These are phyloP conservation scores for Cyanoderma ruficeps DNA, from an alignment of 2,113 vertebrate species.

Conservation along the genomic window DNA sequence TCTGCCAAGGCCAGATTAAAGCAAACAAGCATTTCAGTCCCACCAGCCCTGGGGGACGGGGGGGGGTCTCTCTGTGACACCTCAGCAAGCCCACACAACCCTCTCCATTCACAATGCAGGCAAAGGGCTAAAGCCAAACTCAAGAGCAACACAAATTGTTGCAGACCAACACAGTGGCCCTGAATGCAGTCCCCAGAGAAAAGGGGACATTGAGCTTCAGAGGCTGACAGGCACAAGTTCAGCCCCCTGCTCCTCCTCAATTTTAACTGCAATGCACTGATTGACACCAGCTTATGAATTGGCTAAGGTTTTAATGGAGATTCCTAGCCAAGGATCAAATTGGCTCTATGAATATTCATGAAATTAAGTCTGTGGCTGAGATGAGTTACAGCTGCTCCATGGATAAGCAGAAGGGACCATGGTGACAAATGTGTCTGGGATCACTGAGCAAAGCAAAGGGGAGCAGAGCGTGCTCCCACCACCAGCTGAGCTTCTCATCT, in stretches of 20 bases:
- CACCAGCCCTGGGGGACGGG: neutral
- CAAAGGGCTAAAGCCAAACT: neutral
- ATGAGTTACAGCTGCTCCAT: neutral
- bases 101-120: rapidly evolving
- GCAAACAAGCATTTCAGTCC: neutral
- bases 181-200: neutral
- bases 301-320: neutral
- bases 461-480: neutral
- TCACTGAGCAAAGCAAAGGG: neutral
- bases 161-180: neutral
- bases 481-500: neutral
- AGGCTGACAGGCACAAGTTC: neutral
- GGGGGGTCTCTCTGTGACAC: neutral
- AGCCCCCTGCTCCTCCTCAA: neutral
- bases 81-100: neutral
- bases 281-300: neutral
- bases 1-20: neutral
- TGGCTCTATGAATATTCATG: conserved; percentile 37
- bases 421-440: neutral
- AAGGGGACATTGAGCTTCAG: neutral
- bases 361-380: conserved; percentile 16
- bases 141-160: neutral
- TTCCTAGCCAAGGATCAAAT: neutral
- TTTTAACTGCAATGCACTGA: neutral
- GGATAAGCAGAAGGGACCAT: neutral